Evolutionary conservation across 2,888 invertebrate species (phyloP), one percentile per base, ranked within the genome.

Genomic region (Elgonia sp.): DNA sequence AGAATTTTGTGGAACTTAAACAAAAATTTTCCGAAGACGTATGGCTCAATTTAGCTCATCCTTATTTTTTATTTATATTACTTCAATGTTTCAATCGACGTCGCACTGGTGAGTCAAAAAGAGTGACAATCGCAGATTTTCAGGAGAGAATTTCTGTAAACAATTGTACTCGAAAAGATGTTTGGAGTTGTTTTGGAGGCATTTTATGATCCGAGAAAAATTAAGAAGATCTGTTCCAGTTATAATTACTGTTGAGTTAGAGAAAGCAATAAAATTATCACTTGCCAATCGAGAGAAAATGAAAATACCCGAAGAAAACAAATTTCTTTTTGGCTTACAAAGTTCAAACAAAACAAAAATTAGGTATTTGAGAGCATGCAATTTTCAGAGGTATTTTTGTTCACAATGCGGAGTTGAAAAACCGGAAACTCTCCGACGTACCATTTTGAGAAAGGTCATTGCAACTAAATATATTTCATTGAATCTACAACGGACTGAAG

Each of bases 381-480:
- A 76, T 8, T 60, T 89, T 0, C 67, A 90, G 20, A 50, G 89
- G 18, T 69, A 85, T 69, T 89, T 82, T 57, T 84, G 89, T 0
- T 14, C 9, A 0, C 39, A 76, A 46, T 89, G 90, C 53, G 88
- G 84, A 2, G 90, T 89, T 14, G 40, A 77, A 65, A 55, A 76
- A 7, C 90, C 91, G 3, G 57, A 79, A 14, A 76, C 84, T 0
- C 65, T 91, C 5, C 87, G 90, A 8, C 89, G 88, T 12, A 91
- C 88, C 0, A 65, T 67, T 29, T 60, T 91, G 2, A 46, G 91
- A 21, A 90, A 91, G 37, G 90, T 90, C 40, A 46, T 90, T 8
- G 91, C 91, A 1, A 91, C 89, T 0, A 89, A 87, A 77, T 90
- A 89, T 53, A 69, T 83, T 0, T 60, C 70, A 39, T 67, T 86